Conservation (phyloP, 1,140 invertebrate species). For the Grapholita molesta region DNA sequence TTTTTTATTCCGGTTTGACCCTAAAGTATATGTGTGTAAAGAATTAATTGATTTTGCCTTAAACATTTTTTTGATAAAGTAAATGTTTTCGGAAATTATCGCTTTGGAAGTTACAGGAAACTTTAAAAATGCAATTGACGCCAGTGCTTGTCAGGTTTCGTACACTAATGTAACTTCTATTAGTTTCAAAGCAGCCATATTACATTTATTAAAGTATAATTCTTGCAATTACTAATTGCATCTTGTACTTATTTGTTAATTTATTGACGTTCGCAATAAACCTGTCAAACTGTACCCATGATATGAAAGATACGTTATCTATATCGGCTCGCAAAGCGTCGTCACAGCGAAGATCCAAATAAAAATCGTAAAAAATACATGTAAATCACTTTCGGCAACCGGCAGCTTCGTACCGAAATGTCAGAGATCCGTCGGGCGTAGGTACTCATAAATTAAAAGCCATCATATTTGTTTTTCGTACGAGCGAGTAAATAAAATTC, state of each 20-base stretch:
- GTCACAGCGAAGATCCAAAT: constrained; percentile 52
- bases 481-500: constrained; percentile 69
- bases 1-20: no score
- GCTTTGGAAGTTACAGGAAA: no score
- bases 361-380: constrained; percentile 56
- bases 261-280: constrained; percentile 55
- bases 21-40: no score
- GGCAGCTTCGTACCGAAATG: constrained; percentile 31
- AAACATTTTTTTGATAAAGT: no score
- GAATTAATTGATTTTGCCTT: no score
- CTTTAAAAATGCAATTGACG: no score
- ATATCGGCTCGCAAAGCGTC: constrained; percentile 60
- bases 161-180: no score
- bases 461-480: constrained; percentile 73
- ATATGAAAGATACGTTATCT: constrained; percentile 71
- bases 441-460: constrained; percentile 70
- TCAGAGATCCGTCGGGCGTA: constrained; percentile 39
- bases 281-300: constrained; percentile 64
- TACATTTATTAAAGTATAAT: background rate
- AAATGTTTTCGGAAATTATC: no score
- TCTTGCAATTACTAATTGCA: background rate
- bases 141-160: no score
- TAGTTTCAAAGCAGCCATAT: no score
- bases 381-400: constrained; percentile 53
- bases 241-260: background rate